Evolutionary conservation across 2,888 invertebrate genomes (phyloP), one percentile per base, ranked within the genome.

Genomic region (Fissipunctia ypsillon): DNA sequence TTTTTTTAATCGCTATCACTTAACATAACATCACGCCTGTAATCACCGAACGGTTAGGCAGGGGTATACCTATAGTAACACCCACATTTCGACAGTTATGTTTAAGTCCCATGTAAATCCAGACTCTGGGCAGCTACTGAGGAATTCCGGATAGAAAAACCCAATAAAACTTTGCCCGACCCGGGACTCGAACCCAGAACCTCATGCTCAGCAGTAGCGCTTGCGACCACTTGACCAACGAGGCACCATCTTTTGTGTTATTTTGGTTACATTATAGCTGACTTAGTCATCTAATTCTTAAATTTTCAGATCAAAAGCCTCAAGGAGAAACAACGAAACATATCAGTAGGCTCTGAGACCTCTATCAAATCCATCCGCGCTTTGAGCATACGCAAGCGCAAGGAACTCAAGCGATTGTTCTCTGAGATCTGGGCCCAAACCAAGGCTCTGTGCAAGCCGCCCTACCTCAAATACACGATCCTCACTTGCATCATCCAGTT

Each of bases 401-500:
- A 97, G 90, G 98, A 98, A 90, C 91, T 98, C 31, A 97, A 97
- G 88, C 93, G 98, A 59, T 94, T 98, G 64, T 94, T 97, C 87
- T 91, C 93, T 72, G 98, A 98, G 91, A 97, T 98, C 88, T 98
- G 97, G 97, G 95, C 95, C 63, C 97, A 98, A 90, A 98, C 98
- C 22, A 97, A 97, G 91, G 97, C 97, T 3, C 96, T 98, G 12
- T 98, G 97, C 94, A 97, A 96, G 87, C 97, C 98, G 3, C 98
- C 98, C 19, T 97, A 98, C 95, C 95, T 98, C 66, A 97, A 97
- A 88, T 98, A 98, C 91, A 98, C 98, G 43, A 90, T 97, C 69
- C 96, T 98, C 76, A 98, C 98, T 64, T 98, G 98, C 91, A 96
- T 97, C 56, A 98, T 98, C 85, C 98, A 98, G 90, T 98, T 98